Evolutionary conservation across 2,113 vertebrate species (phyloP), one percentile per base, ranked within the genome.

Genomic region (Galeopterus variegatus): DNA sequence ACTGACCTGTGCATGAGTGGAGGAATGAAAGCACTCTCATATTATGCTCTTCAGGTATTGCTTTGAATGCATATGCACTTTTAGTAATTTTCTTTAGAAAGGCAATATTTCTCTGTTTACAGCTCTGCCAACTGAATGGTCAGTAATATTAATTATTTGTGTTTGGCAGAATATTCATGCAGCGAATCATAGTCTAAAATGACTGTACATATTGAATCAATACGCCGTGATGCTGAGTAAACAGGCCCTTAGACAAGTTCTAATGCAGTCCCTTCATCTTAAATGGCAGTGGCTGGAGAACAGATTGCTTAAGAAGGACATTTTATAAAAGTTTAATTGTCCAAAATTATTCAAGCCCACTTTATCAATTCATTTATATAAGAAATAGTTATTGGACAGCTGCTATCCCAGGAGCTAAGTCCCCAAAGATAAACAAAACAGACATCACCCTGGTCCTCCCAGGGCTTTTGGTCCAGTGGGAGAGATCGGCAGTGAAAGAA

Each of bases 71-170:
- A 62, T 17, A 65, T n/a, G 26, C 9, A 90, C 67, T 88, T 88
- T 96, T 91, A 93, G 81, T 26, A 95, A 79, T 12, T 64, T 50
- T 82, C 6, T 92, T 77, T 36, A 73, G 72, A 76, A 96, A 94
- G 1, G 65, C 31, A 93, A 6, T 89, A 28, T 45, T 89, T 95
- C 24, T 73, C 50, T 33, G 85, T 58, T 97, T 94, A 62, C 3
- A 65, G n/a, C 6, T 94, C 60, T 76, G 60, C 77, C 56, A 85
- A 41, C 8, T 15, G 33, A 90, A 75, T 86, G 41, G 15, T 36
- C 21, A 72, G 13, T 48, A 31, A 70, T 86, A 97, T 19, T 88
- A 85, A 90, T 73, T 91, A 90, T 33, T 94, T 73, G 76, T 8
- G 54, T 15, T 85, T 64, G 18, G 41, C 24, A 95, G 33, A 89